Evolutionary conservation across 2,797 vertebrate genomes (phyloP), one percentile per base, ranked within the genome.

Genomic region (Falco concolor): DNA sequence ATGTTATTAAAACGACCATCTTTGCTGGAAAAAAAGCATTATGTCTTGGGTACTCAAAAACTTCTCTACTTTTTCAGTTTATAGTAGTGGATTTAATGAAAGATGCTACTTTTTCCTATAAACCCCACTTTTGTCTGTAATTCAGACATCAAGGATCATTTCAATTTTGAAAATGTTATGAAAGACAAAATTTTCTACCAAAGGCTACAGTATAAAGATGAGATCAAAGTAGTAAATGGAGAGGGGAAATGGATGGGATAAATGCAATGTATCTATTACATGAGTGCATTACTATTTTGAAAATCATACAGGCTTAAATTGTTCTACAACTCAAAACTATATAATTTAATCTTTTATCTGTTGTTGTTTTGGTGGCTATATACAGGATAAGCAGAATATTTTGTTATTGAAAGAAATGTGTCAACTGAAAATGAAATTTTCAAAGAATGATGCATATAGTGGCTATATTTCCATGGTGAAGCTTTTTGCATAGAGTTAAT

Each of bases 401-500:
- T 90, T 92, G 64, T 70, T 93, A 63, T 4, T 68, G 75, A 83
- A 93, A 91, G 57, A 82, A 79, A 79, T 57, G 21, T 79, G 60
- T 89, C 90, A 87, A 76, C 63, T 81, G 76, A 68, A 87, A 76
- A 49, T 45, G 50, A 90, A 79, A 77, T 47, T 64, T 93, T 93
- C 68, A 67, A 84, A 82, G 91, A 87, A 40, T 45, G 70, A 64
- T 79, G 70, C 65, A 23, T 56, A 49, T 27, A 73, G 59, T 20
- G 47, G 54, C 40, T 95, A 0, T 79, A 96, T 94, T 93, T 91
- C 94, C 81, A 64, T 12, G 45, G 88, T 84, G 80, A 91, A 94
- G 87, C 60, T 74, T 93, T 95, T 90, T 76, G 59, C 90, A 77
- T 57, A 54, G 70, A 94, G 77, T 76, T 97, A 96, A 96, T 96